Evolutionary conservation across 2,888 invertebrate genomes (phyloP).

Genomic region (Artemia sinica): DNA sequence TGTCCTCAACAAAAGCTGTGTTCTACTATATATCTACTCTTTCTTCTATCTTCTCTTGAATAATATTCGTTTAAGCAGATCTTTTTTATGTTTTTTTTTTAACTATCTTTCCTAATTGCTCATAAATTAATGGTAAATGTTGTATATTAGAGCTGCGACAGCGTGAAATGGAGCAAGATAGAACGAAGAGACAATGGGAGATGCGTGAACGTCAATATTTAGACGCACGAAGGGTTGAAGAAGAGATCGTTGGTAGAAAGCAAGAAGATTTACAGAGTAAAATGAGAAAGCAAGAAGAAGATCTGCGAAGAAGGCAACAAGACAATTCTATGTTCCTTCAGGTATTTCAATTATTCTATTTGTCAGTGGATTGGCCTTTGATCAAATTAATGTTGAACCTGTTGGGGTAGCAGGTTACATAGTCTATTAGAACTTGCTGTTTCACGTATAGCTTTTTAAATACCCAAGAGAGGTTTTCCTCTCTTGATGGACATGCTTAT

Average conservation of each 20-base stretch:
- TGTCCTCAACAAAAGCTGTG: no score
- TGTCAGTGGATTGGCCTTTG: no score
- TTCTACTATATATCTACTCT: no score
- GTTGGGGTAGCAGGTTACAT: no score
- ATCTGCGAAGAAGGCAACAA: conserved; percentile 63
- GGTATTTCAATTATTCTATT: conserved; percentile 32
- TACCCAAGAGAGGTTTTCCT: no score
- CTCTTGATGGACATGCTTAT: no score
- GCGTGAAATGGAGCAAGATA: conserved; percentile 68
- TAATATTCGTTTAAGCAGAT: no score
- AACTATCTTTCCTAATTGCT: conserved; percentile 15
- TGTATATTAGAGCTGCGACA: conserved; percentile 46
- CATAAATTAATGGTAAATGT: neutral
- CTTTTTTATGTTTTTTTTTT: no score
- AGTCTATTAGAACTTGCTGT: no score
- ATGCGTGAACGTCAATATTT: conserved; percentile 62
- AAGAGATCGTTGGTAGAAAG: conserved; percentile 46
- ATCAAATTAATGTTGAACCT: no score
- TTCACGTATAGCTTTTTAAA: no score
- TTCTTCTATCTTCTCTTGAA: no score
- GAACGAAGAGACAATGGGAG: conserved; percentile 67
- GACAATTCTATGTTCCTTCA: conserved; percentile 75
- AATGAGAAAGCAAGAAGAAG: conserved; percentile 62
- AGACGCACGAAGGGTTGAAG: conserved; percentile 48
- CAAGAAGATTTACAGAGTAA: conserved; percentile 58